phyloP scores from a whole-genome alignment of 2,113 vertebrate genomes.

The Clinocottus analis region DNA sequence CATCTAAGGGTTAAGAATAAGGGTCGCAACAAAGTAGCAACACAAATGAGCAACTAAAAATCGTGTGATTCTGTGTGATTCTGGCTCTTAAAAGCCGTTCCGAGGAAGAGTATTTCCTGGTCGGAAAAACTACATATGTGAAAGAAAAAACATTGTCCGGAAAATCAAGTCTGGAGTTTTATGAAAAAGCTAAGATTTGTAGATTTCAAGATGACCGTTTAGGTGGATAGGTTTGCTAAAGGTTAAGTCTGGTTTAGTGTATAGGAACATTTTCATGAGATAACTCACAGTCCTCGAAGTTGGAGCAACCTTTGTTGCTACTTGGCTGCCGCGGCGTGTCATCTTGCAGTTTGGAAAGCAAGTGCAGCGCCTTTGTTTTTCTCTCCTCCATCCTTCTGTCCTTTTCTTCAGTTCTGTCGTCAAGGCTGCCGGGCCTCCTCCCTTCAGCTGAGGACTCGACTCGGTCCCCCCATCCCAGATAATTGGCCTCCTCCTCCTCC shows the following conservation, averaged over 20 bases:
- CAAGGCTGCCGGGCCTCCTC: not conserved
- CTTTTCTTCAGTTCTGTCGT: slow-evolving; percentile 19
- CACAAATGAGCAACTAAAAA: no score
- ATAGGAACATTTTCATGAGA: not conserved
- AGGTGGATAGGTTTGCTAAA: not conserved
- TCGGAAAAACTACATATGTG: no score
- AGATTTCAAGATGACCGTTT: no score
- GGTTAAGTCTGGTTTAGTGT: not conserved
- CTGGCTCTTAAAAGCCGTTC: no score
- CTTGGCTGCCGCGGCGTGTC: slow-evolving; percentile 8
- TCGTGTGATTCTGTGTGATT: no score
- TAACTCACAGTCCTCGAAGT: slow-evolving; percentile 80
- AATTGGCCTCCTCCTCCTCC: slow-evolving; percentile 47
- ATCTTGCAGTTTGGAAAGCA: slow-evolving; percentile 79
- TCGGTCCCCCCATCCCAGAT: slow-evolving; percentile 5
- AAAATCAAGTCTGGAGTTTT: no score
- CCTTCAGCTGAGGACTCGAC: not conserved
- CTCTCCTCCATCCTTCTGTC: slow-evolving; percentile 63
- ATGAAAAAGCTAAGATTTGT: no score
- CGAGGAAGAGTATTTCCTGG: no score
- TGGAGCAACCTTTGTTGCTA: slow-evolving; percentile 49
- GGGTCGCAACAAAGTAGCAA: no score
- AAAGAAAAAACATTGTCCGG: no score
- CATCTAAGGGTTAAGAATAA: no score
- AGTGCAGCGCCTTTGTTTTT: slow-evolving; percentile 62